phyloP scores from a whole-genome alignment of 2,888 invertebrate genomes.

The Lagria hirta region DNA sequence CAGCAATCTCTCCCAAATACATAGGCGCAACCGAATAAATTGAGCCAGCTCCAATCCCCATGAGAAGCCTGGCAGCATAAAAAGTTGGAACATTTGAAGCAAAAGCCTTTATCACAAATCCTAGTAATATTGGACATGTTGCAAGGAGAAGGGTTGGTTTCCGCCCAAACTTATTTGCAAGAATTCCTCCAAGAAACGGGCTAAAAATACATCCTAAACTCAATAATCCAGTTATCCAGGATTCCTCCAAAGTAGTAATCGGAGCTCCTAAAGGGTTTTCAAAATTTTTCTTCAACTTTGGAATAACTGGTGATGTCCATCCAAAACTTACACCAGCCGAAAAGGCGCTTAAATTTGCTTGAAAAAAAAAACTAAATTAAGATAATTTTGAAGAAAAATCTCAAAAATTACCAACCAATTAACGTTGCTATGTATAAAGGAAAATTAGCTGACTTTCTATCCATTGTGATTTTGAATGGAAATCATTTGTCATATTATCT shows the following conservation, averaged over 20 bases:
- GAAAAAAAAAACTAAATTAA: no score
- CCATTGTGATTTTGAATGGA: no score
- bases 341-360: conserved; percentile 12
- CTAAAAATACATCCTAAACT: conserved; percentile 29
- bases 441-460: no score
- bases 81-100: conserved; percentile 56
- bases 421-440: no score
- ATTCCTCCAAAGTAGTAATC: conserved; percentile 26
- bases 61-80: conserved; percentile 61
- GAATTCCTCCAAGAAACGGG: conserved; percentile 31
- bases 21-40: conserved; percentile 74
- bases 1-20: conserved; percentile 84
- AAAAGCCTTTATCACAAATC: conserved; percentile 67
- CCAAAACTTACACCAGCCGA: conserved; percentile 5
- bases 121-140: conserved; percentile 66
- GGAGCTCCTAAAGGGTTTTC: conserved; percentile 14
- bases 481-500: no score
- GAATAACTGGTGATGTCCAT: conserved; percentile 20
- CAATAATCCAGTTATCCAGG: conserved; percentile 29
- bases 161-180: conserved; percentile 66
- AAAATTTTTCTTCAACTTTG: no score
- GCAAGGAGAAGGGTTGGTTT: conserved; percentile 67
- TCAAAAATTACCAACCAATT: no score
- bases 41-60: conserved; percentile 68
- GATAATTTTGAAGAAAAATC: no score